Percentiles rank a stretch among this genome's conserved stretches.
These are phyloP conservation scores for Turnix velox DNA, from an alignment of 2,113 vertebrate species.

Conservation along the genomic window DNA sequence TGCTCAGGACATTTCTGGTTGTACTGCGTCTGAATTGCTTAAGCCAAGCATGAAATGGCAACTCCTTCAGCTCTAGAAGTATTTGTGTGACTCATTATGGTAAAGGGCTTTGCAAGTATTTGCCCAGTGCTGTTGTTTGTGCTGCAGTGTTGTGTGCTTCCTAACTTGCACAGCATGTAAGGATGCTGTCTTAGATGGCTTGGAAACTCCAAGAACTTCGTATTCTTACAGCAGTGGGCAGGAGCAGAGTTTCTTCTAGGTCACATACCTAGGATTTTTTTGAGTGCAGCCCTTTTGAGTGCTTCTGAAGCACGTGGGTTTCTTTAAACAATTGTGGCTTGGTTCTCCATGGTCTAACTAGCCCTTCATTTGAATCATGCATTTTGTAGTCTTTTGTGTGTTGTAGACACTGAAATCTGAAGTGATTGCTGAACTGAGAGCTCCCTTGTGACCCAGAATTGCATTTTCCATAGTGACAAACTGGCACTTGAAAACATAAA, in stretches of 20 bases:
- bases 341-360: neutral
- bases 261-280: neutral
- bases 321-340: neutral
- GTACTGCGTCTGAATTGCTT: neutral
- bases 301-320: neutral
- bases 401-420: neutral
- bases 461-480: slow-evolving; percentile 19
- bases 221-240: neutral
- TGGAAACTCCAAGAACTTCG: neutral
- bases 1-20: neutral
- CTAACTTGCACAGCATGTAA: neutral
- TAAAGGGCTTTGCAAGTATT: neutral
- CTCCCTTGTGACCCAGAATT: slow-evolving; percentile 32
- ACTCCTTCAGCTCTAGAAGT: neutral
- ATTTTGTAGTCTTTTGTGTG: slow-evolving; percentile 38
- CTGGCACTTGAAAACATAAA: slow-evolving; percentile 7
- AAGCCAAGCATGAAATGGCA: neutral
- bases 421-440: slow-evolving; percentile 1
- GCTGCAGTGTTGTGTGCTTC: neutral
- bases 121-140: neutral
- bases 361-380: neutral
- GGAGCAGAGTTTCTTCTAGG: neutral
- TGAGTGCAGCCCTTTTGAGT: neutral
- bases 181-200: neutral
- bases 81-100: neutral